Evolutionary conservation across 2,888 invertebrate species (phyloP), one percentile per base, ranked within the genome.

Genomic region (Onthophagus sagittarius): DNA sequence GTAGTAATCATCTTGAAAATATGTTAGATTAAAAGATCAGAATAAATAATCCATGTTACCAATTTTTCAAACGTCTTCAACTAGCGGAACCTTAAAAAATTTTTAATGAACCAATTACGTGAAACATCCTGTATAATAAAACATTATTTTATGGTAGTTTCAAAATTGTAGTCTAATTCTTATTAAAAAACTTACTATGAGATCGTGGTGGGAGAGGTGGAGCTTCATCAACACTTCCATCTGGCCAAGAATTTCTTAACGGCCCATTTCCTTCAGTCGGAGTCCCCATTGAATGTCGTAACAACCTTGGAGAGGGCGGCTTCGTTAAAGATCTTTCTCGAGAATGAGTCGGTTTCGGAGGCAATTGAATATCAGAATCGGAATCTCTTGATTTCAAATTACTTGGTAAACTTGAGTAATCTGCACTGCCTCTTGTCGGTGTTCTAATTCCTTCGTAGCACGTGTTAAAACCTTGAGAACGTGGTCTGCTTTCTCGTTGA

Each of bases 191-290:
- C 75, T 69, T 83, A 92, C 92, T 91, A 77, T 92, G 92, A 5
- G 94, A 93, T 75, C 95, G 86, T 0, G 95, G 95, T 2, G 95
- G 95, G 73, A 95, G 82, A 0, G 95, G 95, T 14, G 94, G 94
- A 0, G 94, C 94, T 77, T 90, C 90, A 73, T 89, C 86, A 85
- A 85, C 87, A 86, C 0, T 87, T 85, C 11, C 87, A 83, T 91
- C 84, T 81, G 89, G 84, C 92, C 92, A 84, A 77, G 89, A 84
- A 81, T 85, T 86, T 82, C 91, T 79, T 85, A 89, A 77, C 81
- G 81, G 89, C 79, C 85, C 76, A 78, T 84, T 84, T 13, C 83
- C 83, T 69, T 87, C 88, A 0, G 87, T 87, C 0, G 88, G 87
- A 4, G 88, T 88, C 4, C 86, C 85, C 80, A 88, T 81, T 0